Evolutionary conservation across 2,888 invertebrate species (phyloP), one percentile per base, ranked within the genome.

Genomic region (Blomia tropicalis): DNA sequence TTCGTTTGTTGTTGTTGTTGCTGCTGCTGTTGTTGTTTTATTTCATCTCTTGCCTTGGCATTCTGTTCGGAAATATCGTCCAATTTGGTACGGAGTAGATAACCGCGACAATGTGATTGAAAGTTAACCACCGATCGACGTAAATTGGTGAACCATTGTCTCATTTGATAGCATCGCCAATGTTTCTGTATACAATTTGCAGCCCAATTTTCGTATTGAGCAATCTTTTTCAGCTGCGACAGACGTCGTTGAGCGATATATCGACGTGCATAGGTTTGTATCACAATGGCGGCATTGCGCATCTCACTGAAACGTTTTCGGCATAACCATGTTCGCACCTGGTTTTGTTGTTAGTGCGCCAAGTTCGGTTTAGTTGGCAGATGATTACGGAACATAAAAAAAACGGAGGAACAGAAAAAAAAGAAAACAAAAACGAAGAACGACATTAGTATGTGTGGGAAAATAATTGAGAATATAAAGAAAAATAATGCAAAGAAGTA

Each of bases 261-360:
- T 78, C 83, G 82, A 64, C 85, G 75, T 74, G 82, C 81, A 70
- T 79, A 80, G 1, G 82, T 79, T 75, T 90, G 69, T 14, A 70
- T 68, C 62, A 61, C 61, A 63, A 65, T 44, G 27, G 53, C 51
- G 14, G 62, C 65, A 36, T 62, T 79, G 66, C 82, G 79, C 65
- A 88, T 75, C 63, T 82, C 79, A 1, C 87, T 74, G 76, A 86
- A 93, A 66, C 84, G 80, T 65, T 85, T 77, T 64, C 89, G 76
- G 71, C 86, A 86, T 47, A 88, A 76, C 67, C 67, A 67, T 3
- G 66, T 61, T 25, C 67, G 60, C 51, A 67, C 62, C 62, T 62
- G 2, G 2, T n/a, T n/a, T n/a, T n/a, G n/a, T n/a, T n/a, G n/a
- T n/a, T n/a, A n/a, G n/a, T n/a, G 19, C 14, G 2, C 14, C 32